Evolutionary conservation across 2,888 invertebrate species (phyloP).

Genomic region (Abrostola tripartita): DNA sequence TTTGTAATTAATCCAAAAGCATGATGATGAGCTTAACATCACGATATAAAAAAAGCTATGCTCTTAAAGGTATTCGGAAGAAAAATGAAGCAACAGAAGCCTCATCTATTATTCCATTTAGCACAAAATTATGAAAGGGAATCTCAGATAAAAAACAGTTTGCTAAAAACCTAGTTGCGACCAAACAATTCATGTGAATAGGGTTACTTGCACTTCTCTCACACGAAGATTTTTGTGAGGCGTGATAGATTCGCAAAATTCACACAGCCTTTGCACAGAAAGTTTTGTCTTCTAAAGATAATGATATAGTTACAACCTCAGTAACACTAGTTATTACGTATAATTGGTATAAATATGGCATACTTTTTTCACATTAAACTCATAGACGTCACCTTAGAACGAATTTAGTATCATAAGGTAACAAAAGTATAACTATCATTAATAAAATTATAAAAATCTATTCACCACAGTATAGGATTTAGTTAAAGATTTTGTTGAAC

Average conservation of each 20-base stretch:
- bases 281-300: constrained; percentile 1
- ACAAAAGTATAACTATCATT: too few relatives aligned
- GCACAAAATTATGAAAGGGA: neutral
- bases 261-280: constrained; percentile 20
- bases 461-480: too few relatives aligned
- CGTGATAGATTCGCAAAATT: constrained; percentile 30
- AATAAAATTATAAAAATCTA: too few relatives aligned
- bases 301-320: neutral
- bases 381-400: too few relatives aligned
- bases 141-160: neutral
- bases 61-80: neutral
- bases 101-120: neutral
- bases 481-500: too few relatives aligned
- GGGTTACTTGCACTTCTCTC: constrained; percentile 19
- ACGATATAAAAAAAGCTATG: neutral
- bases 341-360: too few relatives aligned
- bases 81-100: too few relatives aligned
- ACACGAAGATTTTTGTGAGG: constrained; percentile 25
- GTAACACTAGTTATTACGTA: too few relatives aligned
- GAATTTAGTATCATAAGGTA: too few relatives aligned
- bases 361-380: too few relatives aligned
- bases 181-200: constrained; percentile 36
- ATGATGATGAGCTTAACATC: neutral
- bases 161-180: neutral
- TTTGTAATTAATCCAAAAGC: too few relatives aligned